A percentile compares a stretch with the other conserved stretches of the same genome.
Evolutionary conservation across 2,888 invertebrate genomes (phyloP).

Genomic region (Pycnomerus fuliginosus): DNA sequence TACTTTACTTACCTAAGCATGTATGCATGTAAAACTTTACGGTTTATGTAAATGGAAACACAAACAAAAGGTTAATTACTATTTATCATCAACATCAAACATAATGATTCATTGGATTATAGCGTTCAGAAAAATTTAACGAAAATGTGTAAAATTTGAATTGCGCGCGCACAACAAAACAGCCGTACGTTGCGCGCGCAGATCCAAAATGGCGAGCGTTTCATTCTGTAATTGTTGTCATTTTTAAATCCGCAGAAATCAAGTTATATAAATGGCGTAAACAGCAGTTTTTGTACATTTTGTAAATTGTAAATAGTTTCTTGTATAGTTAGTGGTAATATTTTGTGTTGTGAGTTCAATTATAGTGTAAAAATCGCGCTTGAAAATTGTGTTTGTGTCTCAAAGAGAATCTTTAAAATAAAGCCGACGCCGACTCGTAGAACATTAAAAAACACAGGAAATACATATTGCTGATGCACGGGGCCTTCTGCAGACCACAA

Average conservation of each 20-base stretch:
- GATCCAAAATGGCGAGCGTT: slow-evolving; percentile 52
- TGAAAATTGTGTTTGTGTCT: slow-evolving; percentile 61
- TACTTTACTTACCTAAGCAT: too few species aligned
- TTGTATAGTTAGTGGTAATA: slow-evolving; percentile 74
- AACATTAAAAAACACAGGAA: slow-evolving; percentile 54
- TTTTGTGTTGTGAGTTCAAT: slow-evolving; percentile 55
- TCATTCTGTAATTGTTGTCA: slow-evolving; percentile 50
- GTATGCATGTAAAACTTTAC: too few species aligned
- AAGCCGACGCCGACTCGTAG: slow-evolving; percentile 61
- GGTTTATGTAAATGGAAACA: too few species aligned
- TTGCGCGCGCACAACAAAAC: slow-evolving; percentile 12
- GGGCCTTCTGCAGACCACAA: slow-evolving; percentile 41
- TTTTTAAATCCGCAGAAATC: slow-evolving; percentile 61
- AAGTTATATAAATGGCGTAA: slow-evolving; percentile 68
- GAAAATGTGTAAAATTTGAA: slow-evolving; percentile 7
- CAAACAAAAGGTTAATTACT: too few species aligned
- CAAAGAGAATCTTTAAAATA: slow-evolving; percentile 58
- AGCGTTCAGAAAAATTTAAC: too few species aligned
- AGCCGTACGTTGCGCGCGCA: slow-evolving; percentile 40
- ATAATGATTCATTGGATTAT: too few species aligned
- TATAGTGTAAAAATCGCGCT: slow-evolving; percentile 58
- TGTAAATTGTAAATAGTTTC: slow-evolving; percentile 73
- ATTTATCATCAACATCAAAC: too few species aligned
- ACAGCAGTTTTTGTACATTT: slow-evolving; percentile 62
- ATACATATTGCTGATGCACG: slow-evolving; percentile 50